Evolutionary conservation across 2,113 vertebrate species (phyloP), one percentile per base, ranked within the genome.

Genomic region (Felis chaus): DNA sequence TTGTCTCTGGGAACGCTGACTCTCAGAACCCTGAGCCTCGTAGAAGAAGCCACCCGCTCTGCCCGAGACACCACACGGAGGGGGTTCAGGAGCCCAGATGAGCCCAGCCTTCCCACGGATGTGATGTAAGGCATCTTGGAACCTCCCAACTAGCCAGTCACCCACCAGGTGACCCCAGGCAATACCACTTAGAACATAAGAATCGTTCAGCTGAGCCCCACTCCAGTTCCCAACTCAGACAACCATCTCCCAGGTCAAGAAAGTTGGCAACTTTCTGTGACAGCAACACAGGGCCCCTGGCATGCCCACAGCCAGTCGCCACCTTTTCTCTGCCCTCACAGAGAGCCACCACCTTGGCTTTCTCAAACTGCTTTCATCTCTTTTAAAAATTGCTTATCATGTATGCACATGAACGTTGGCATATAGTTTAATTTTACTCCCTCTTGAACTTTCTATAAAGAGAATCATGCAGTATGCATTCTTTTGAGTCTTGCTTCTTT

Each of bases 231-330:
- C 48, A 8, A 69, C 31, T 69, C 63, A 4, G 25, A 3, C 15
- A 31, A 55, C 29, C 31, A 78, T n/a, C 1, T 19, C 48, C 14
- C 1, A 0, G 69, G 31, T 65, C 57, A 83, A 78, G 45, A 45
- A 45, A 45, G 45, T 45, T 45, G 45, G 0, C 45, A 9, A 45
- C 45, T 45, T 45, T 45, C 45, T 45, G 45, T 45, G 45, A 45
- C 29, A 23, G 27, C 9, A 69, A 21, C 50, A 50, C n/a, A 2
- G 53, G 50, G 10, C 19, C 53, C 68, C 36, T 0, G 21, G 5
- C 7, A 27, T 0, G 10, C 0, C n/a, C 69, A 21, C 14, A 33
- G 31, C 57, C 3, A 21, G 69, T 33, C 14, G 4, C 31, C 3
- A 4, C 15, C 9, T 41, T 16, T 66, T 25, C 69, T n/a, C 10